Evolutionary conservation across 2,797 vertebrate genomes (phyloP).

Genomic region (Gobio occitaniae): DNA sequence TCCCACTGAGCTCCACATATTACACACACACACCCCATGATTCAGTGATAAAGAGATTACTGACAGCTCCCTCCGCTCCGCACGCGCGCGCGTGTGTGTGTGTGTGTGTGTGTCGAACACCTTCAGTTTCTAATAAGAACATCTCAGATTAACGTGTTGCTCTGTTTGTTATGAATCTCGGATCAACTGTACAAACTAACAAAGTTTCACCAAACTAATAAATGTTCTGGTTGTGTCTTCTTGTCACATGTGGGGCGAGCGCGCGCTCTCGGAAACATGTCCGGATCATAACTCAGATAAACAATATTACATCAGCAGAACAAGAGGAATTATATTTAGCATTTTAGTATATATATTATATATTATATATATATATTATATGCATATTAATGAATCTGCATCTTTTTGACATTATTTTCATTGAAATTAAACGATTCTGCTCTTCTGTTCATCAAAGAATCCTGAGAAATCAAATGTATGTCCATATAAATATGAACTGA

Average conservation of each 20-base stretch:
- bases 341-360: not conserved
- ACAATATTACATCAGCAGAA: not conserved
- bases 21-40: constrained; percentile 40
- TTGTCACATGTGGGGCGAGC: not conserved
- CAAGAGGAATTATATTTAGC: no score
- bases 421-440: not conserved
- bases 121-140: constrained; percentile 44
- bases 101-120: constrained; percentile 6
- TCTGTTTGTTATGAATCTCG: constrained; percentile 40
- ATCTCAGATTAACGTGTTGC: constrained; percentile 42
- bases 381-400: no score
- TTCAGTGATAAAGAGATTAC: constrained; percentile 54
- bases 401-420: not conserved
- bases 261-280: not conserved
- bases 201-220: constrained; percentile 27
- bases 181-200: constrained; percentile 30
- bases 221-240: constrained; percentile 2
- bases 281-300: not conserved
- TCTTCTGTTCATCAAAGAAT: no score
- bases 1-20: constrained; percentile 43
- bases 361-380: not conserved
- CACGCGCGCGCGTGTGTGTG: constrained; percentile 3
- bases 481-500: not conserved
- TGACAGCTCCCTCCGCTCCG: constrained; percentile 43
- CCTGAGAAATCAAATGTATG: no score